Base-by-base conservation (phyloP, 2,113 vertebrate genomes). In the Cephalopterus ornatus region DNA sequence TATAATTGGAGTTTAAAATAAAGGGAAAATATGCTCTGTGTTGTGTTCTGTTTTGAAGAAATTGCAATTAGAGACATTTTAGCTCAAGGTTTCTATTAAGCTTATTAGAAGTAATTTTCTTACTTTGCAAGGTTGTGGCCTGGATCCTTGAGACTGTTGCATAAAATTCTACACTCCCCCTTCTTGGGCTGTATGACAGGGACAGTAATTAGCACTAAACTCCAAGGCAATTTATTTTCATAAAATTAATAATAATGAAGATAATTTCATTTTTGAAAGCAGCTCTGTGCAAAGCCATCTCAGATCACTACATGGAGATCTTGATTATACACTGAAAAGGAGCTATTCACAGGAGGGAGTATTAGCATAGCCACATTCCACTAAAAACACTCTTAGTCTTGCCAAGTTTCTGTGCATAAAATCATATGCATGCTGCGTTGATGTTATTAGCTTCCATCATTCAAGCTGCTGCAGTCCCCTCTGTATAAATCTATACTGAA, bases 201-300 rank as follows among this genome's bases (percentile, higher is more conserved):
- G 68, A 80, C 88, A 77, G 63, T 75, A 94, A 97, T 94, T 96
- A 97, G 72, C 67, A 76, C 68, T 52, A 83, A 89, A 92, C 68
- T 94, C 93, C 24, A 65, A 96, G 49, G 88, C 92, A 17, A 85
- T 90, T 97, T 95, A 90, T 95, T 91, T 96, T 95, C 65, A 77
- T 94, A 71, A 90, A 96, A 95, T 95, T 97, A 95, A 87, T 95
- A 97, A 96, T 95, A 96, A 96, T 95, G 83, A 94, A 89, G 92
- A 95, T 93, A 66, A 97, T 97, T 92, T 96, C 56, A 79, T 94
- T 97, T 95, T 91, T 87, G 63, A 86, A 85, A 92, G 72, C 81
- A 46, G 72, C 82, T 97, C 67, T 95, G 81, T 76, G 82, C 84
- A 96, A 83, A 97, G 73, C 81, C 86, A 89, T 95, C 89, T 93